A percentile compares a stretch with the other conserved stretches of the same genome.
Conservation (phyloP, 2,113 vertebrate species). For the Pelodiscus sinensis region DNA sequence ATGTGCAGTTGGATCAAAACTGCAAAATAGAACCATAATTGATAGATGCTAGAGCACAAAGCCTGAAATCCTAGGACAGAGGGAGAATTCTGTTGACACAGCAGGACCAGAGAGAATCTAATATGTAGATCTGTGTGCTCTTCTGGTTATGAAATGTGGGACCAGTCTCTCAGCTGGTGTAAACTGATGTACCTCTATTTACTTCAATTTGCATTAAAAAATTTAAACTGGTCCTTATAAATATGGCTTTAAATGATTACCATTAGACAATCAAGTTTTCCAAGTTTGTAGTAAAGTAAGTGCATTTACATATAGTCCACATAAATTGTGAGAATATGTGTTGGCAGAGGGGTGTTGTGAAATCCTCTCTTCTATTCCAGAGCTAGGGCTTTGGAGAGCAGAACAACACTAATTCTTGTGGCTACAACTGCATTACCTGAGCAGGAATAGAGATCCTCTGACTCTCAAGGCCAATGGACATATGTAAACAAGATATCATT, state of each 20-base stretch:
- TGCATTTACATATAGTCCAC: neutral
- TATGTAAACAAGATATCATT: neutral
- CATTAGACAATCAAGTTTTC: neutral
- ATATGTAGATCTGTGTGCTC: neutral
- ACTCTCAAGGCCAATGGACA: neutral
- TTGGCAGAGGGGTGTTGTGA: neutral
- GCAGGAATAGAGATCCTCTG: neutral
- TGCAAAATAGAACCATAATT: neutral
- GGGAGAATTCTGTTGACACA: constrained; percentile 25
- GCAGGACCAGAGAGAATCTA: neutral
- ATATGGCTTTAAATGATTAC: neutral
- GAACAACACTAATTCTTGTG: neutral
- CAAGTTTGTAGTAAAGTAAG: neutral
- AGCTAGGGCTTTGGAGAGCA: neutral
- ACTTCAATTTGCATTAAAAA: neutral
- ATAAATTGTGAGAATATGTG: neutral
- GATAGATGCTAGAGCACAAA: constrained; percentile 35
- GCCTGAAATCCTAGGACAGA: neutral
- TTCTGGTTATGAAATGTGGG: neutral
- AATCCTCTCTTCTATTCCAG: neutral
- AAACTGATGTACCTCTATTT: neutral
- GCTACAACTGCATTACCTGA: neutral
- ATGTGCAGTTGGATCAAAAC: constrained; percentile 52
- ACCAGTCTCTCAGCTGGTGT: neutral
- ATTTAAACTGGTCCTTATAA: neutral